phyloP scores from a whole-genome alignment of 2,797 vertebrate genomes.

The Linurgus olivaceus region DNA sequence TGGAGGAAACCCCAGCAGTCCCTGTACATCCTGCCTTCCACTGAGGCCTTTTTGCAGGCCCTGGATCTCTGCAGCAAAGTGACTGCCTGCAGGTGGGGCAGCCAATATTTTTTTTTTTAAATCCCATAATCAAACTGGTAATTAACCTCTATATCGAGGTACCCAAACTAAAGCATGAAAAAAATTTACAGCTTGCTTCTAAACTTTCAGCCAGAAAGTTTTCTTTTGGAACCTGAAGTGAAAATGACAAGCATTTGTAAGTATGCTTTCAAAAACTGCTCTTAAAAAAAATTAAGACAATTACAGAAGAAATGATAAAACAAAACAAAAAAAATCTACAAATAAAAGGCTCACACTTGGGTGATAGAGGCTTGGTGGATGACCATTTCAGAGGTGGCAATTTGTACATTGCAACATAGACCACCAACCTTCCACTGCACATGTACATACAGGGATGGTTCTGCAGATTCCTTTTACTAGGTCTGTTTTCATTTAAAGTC shows the following conservation, averaged over 20 bases:
- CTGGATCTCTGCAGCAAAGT: background rate
- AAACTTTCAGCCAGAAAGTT: background rate
- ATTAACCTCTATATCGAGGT: background rate
- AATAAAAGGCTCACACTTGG: background rate
- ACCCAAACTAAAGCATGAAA: background rate
- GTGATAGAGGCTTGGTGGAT: background rate
- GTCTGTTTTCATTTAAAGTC: background rate
- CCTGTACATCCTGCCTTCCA: background rate
- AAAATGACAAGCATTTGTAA: background rate
- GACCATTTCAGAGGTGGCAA: background rate
- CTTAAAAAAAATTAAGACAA: background rate
- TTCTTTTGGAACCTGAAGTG: background rate
- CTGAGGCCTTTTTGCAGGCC: background rate
- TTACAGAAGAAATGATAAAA: background rate
- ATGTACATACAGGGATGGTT: background rate
- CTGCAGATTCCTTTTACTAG: background rate
- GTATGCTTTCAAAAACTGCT: background rate
- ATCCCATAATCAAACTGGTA: background rate
- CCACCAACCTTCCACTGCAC: background rate
- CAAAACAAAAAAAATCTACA: background rate
- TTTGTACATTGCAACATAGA: background rate
- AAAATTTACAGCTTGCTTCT: background rate
- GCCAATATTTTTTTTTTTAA: rapidly evolving
- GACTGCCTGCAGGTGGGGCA: background rate
- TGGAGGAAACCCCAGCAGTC: rapidly evolving